phyloP scores from a whole-genome alignment of 2,113 vertebrate species.

The Nyctibius bracteatus region DNA sequence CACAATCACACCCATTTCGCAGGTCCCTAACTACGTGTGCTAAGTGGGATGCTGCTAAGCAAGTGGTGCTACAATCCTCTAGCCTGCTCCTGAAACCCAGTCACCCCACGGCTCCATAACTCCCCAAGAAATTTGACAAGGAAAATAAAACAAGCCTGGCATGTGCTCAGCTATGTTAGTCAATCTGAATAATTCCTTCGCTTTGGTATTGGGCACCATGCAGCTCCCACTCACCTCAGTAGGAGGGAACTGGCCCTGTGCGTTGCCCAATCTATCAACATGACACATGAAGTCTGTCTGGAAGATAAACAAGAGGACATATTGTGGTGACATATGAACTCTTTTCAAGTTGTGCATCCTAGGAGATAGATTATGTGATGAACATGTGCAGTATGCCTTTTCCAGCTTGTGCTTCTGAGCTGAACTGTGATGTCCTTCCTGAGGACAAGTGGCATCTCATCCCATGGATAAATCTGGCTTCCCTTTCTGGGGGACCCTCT shows the following conservation, averaged over 20 bases:
- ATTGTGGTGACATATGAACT: not conserved
- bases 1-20: not conserved
- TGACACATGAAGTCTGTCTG: constrained; percentile 47
- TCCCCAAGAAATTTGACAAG: not conserved
- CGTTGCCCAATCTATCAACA: constrained; percentile 37
- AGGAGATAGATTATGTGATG: constrained; percentile 35
- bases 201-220: constrained; percentile 34
- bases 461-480: not conserved
- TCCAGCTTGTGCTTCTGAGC: not conserved
- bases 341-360: constrained; percentile 44
- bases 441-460: not conserved
- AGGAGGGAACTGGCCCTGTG: constrained; percentile 22
- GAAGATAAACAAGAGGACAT: constrained; percentile 50
- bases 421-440: constrained; percentile 7
- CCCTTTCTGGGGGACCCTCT: not conserved
- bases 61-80: not conserved
- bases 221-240: constrained; percentile 35
- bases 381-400: not conserved
- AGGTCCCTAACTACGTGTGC: not conserved
- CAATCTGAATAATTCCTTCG: constrained; percentile 30
- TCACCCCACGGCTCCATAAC: not conserved
- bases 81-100: not conserved
- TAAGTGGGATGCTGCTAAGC: not conserved
- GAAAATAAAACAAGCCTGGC: constrained; percentile 22
- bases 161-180: not conserved